Conservation (phyloP, 30 jellyfish, hydroid and myxozoan species). For the Calvadosia cruxmelitensis region DNA sequence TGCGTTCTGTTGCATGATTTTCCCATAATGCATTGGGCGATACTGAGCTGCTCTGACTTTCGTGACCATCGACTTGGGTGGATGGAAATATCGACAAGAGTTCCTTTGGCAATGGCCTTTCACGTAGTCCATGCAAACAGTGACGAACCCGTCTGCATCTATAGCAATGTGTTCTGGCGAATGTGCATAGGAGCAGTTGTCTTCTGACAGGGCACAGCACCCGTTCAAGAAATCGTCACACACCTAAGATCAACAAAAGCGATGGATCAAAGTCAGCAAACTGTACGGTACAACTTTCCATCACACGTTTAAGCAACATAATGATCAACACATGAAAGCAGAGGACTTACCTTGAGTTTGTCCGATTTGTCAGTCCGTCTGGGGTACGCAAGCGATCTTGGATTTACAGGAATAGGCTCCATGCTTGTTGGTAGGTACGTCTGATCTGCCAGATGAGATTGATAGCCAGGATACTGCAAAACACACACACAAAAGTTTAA, state of each 20-base stretch:
- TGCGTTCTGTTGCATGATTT: no score
- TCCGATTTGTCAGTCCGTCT: slow-evolving; percentile 51
- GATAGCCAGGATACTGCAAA: no score
- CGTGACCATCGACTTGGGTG: slow-evolving; percentile 48
- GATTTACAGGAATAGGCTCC: slow-evolving; percentile 10
- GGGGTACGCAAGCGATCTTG: slow-evolving; percentile 37
- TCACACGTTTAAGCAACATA: not conserved
- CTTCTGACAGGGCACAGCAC: slow-evolving; percentile 24
- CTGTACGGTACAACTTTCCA: not conserved
- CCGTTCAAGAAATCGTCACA: slow-evolving; percentile 46
- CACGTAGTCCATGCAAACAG: slow-evolving; percentile 65
- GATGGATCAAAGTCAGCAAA: not conserved
- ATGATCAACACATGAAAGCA: not conserved
- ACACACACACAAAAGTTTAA: no score
- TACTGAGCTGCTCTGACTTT: slow-evolving; percentile 49
- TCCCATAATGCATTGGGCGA: slow-evolving; percentile 33
- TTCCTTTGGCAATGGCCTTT: slow-evolving; percentile 44
- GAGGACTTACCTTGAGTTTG: slow-evolving; percentile 37
- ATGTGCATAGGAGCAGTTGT: slow-evolving; percentile 38
- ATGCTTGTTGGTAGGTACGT: not conserved
- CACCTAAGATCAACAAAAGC: slow-evolving; percentile 6
- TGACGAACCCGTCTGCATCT: slow-evolving; percentile 41
- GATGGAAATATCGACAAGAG: slow-evolving; percentile 47
- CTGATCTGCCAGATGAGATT: no score
- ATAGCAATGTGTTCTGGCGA: slow-evolving; percentile 34